A percentile compares a stretch with the other conserved stretches of the same genome.
Evolutionary conservation across 2,888 invertebrate genomes (phyloP).

Genomic region (Pterostichus madidus): DNA sequence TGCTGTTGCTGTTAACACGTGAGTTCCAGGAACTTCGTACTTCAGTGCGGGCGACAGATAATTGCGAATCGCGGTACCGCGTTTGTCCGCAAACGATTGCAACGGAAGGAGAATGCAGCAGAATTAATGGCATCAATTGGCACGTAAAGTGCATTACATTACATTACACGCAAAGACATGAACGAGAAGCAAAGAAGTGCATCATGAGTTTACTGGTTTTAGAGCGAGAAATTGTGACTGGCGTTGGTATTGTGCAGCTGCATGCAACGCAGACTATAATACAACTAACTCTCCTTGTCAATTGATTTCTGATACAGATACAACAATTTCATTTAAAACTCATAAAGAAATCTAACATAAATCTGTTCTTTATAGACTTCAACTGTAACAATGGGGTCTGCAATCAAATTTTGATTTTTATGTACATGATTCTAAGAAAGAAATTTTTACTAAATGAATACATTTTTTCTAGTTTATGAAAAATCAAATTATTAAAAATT

Average conservation of each 20-base stretch:
- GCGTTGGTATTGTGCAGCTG: neutral
- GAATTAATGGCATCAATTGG: conserved; percentile 54
- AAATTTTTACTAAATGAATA: no score
- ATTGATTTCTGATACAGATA: no score
- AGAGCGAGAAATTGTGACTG: neutral
- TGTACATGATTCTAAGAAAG: no score
- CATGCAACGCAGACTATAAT: no score
- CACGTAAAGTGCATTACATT: conserved; percentile 54
- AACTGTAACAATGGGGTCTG: no score
- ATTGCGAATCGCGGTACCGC: conserved; percentile 27
- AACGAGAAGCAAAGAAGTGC: conserved; percentile 13
- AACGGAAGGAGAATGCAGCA: conserved; percentile 2
- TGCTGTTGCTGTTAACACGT: conserved; percentile 23
- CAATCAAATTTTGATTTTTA: no score
- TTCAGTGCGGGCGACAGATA: conserved; percentile 19
- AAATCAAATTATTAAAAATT: no score
- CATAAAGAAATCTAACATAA: no score
- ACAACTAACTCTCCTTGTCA: no score
- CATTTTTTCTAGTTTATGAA: no score
- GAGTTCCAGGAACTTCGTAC: conserved; percentile 42
- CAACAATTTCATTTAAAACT: no score
- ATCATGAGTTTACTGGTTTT: conserved; percentile 20
- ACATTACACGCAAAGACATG: conserved; percentile 14
- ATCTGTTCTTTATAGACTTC: no score
- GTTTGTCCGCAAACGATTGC: conserved; percentile 25